Base-by-base conservation (phyloP, 1,140 invertebrate genomes). In the Aphidius ervi region DNA sequence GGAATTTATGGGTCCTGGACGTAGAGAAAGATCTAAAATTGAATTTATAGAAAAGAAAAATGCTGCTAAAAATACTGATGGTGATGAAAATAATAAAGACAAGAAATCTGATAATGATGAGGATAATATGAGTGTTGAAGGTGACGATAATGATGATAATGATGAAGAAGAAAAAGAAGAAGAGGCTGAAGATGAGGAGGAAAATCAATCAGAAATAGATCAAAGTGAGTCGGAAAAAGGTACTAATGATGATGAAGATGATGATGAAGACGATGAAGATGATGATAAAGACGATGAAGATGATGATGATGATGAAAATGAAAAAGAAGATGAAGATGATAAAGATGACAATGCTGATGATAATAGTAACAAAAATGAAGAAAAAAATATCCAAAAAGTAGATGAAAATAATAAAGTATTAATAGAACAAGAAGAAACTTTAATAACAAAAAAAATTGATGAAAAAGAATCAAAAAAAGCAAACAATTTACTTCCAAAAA, bases 371-470 rank as follows among this genome's bases (percentile, higher is more conserved):
- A 42, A 67, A 7, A 23, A 69, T 20, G 61, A 67, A 61, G 70
- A 70, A 50, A 59, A 68, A 56, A 56, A 59, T 0, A 72, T 0
- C 62, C 10, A 40, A 63, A 77, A 63, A 68, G 66, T n/a, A 39
- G 62, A 23, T 40, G 48, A 60, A 50, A 63, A 39, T 75, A 71
- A 56, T 60, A 71, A 49, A 68, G 66, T 46, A 55, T 73, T 4
- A 61, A 23, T 43, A 53, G 49, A 45, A 23, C 9, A 9, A 6
- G 7, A 45, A 54, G 16, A 61, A 53, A 23, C 23, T 23, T 23
- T 23, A 23, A 23, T 23, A 23, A 1, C 23, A 23, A 3, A 23
- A 2, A 23, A 23, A 23, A 3, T 23, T 23, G 23, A 23, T 3
- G 3, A 23, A 23, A 23, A 23, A 23, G 23, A 23, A 23, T 23